These are phyloP conservation scores for Neolamprologus hecqui DNA, from an alignment of 2,113 vertebrate species.

Conservation along the genomic window DNA sequence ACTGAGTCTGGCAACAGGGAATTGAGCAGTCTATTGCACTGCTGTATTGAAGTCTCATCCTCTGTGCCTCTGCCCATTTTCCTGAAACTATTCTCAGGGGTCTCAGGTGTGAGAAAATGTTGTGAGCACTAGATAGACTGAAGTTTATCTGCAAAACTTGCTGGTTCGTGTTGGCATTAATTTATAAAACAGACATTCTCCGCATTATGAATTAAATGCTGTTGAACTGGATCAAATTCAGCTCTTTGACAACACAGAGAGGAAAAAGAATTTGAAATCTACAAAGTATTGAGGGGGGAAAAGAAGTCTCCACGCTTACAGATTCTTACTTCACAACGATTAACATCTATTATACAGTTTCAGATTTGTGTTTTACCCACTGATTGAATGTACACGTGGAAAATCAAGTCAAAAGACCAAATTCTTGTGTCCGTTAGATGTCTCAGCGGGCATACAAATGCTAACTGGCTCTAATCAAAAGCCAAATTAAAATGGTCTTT, in stretches of 20 bases:
- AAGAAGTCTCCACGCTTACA: not conserved
- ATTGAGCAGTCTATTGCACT: not conserved
- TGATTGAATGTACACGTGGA: not conserved
- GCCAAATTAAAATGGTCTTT: not conserved
- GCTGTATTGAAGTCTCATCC: not conserved
- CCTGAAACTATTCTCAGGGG: not conserved
- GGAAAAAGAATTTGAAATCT: not conserved
- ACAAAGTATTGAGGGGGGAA: fast-evolving
- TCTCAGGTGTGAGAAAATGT: not conserved
- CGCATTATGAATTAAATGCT: not conserved
- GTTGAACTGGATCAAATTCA: not conserved
- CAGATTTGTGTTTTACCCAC: not conserved
- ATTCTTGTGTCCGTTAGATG: not conserved
- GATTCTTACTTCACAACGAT: not conserved
- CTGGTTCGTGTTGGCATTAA: fast-evolving
- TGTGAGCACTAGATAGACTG: not conserved
- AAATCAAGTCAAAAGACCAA: not conserved
- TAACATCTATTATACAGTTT: not conserved
- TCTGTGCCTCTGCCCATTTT: not conserved
- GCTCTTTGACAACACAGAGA: not conserved
- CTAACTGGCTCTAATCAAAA: not conserved
- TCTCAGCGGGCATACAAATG: not conserved
- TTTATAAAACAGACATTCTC: not conserved
- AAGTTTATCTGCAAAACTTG: not conserved
- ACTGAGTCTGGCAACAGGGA: not conserved